A percentile compares a stretch with the other conserved stretches of the same genome.
These are phyloP conservation scores for Octonoba sinensis DNA, from an alignment of 2,888 invertebrate species.

Conservation along the genomic window DNA sequence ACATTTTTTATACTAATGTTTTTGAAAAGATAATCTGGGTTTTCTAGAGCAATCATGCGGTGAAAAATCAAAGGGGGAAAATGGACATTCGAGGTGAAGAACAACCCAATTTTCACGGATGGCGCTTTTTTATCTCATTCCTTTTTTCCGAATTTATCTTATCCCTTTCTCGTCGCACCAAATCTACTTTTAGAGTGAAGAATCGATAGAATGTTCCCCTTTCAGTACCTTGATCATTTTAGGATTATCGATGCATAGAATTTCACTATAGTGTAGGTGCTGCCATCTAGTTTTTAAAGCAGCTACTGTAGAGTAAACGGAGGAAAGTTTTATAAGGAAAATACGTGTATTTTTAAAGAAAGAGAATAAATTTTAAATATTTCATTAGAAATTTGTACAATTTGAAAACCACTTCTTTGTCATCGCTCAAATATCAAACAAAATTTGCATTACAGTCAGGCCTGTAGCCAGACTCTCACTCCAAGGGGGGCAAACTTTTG, in stretches of 20 bases:
- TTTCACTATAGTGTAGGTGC: background rate
- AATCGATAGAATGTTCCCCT: background rate
- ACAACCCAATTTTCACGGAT: constrained; percentile 21
- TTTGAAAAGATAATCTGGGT: background rate
- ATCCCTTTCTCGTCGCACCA: background rate
- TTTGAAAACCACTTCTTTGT: no score
- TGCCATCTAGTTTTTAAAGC: background rate
- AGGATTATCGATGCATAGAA: background rate
- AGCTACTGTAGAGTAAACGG: no score
- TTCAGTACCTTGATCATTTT: background rate
- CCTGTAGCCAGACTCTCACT: no score
- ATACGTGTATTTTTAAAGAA: no score
- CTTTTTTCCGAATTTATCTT: constrained; percentile 7
- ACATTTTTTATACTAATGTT: no score
- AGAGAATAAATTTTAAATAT: no score
- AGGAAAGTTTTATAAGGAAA: no score
- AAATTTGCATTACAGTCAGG: no score
- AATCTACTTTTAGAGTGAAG: no score
- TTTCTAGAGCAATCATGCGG: background rate
- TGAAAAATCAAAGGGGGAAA: background rate
- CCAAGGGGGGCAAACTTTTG: no score
- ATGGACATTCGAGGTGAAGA: background rate
- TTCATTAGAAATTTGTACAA: no score
- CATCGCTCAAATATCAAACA: no score
- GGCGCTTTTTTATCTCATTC: constrained; percentile 1